A percentile compares a stretch with the other conserved stretches of the same genome.
These are phyloP conservation scores for Clarias fuscus DNA, from an alignment of 2,797 vertebrate genomes.

Conservation along the genomic window DNA sequence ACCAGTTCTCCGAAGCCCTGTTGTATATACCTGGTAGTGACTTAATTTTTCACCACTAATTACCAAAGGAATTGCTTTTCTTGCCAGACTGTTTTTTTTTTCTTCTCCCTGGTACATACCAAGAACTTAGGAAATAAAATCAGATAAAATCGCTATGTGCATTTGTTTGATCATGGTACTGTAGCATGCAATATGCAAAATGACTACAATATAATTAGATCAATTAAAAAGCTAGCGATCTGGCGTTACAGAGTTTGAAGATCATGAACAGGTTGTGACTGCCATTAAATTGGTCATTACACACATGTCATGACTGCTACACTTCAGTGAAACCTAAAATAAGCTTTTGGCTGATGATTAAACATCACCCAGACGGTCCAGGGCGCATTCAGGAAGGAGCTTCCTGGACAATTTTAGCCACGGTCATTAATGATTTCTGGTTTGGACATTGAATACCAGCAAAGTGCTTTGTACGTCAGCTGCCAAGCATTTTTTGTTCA, in stretches of 20 bases:
- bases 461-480: background rate
- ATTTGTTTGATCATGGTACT: background rate
- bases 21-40: conserved; percentile 3
- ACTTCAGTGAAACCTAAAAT: conserved; percentile 29
- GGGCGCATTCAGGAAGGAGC: conserved; percentile 18
- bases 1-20: conserved; percentile 19
- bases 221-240: background rate
- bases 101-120: conserved; percentile 27
- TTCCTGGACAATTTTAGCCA: conserved; percentile 55
- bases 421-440: conserved; percentile 58
- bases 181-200: background rate
- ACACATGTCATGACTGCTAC: conserved; percentile 24
- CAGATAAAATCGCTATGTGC: background rate
- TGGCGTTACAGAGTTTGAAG: background rate
- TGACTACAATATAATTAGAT: background rate
- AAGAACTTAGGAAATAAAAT: background rate
- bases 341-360: conserved; percentile 35
- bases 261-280: conserved; percentile 9
- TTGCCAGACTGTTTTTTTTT: background rate
- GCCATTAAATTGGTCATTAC: conserved; percentile 43
- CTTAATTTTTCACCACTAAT: conserved; percentile 6
- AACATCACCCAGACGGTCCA: conserved; percentile 32
- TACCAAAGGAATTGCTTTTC: conserved; percentile 22
- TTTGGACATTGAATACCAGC: background rate
- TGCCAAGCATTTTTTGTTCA: conserved; percentile 42